Evolutionary conservation across 2,113 vertebrate genomes (phyloP).

Genomic region (Gymnocephalus cernua): DNA sequence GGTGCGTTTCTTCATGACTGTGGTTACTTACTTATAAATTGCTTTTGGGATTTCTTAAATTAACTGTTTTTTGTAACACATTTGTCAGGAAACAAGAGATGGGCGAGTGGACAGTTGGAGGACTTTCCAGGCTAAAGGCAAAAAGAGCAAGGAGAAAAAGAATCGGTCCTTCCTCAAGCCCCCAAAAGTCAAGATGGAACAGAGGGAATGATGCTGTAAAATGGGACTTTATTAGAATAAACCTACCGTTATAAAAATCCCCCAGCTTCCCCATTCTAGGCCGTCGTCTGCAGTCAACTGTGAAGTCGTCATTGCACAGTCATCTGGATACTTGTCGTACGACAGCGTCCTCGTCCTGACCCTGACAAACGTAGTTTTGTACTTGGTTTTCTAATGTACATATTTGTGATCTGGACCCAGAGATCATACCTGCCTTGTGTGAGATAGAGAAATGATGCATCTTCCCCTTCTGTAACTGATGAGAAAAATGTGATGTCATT

Average conservation of each 20-base stretch:
- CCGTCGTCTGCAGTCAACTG: constrained; percentile 55
- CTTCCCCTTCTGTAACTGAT: constrained; percentile 58
- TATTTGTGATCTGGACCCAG: constrained; percentile 67
- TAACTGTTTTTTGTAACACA: neutral
- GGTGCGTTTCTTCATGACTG: constrained; percentile 75
- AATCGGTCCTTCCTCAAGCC: constrained; percentile 97
- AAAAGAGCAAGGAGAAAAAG: constrained; percentile 98
- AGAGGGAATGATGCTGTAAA: constrained; percentile 82
- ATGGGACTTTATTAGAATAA: constrained; percentile 51
- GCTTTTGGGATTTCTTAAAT: neutral
- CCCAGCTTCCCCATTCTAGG: constrained; percentile 21
- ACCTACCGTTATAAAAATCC: constrained; percentile 18
- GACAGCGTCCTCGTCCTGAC: constrained; percentile 28
- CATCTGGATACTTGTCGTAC: constrained; percentile 26
- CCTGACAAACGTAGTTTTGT: constrained; percentile 72
- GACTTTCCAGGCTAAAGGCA: constrained; percentile 95
- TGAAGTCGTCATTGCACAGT: constrained; percentile 35
- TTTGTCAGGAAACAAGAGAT: constrained; percentile 92
- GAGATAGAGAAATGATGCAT: constrained; percentile 59
- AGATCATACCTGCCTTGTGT: constrained; percentile 48
- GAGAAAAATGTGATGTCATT: constrained; percentile 41
- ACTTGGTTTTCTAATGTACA: constrained; percentile 78
- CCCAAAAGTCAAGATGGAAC: constrained; percentile 99
- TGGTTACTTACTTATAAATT: neutral
- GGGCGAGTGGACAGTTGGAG: constrained; percentile 99